phyloP scores from a whole-genome alignment of 2,113 vertebrate species.

The Rhea pennata region DNA sequence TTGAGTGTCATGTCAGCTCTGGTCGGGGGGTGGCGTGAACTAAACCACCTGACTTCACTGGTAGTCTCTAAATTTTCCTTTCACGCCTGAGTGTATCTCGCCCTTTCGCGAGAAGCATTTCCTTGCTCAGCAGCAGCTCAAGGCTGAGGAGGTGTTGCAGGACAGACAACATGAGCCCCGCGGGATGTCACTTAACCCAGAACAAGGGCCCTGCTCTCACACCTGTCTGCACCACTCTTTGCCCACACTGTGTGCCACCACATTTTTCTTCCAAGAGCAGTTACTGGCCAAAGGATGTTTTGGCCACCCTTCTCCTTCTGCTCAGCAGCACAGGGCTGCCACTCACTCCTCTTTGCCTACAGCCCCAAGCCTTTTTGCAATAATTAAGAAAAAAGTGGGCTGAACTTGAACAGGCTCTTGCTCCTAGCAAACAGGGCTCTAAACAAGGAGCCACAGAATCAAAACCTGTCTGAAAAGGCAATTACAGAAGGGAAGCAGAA shows the following conservation, averaged over 20 bases:
- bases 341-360: not conserved
- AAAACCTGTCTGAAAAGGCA: not conserved
- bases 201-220: not conserved
- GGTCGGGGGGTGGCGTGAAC: not conserved
- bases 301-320: not conserved
- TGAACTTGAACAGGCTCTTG: not conserved
- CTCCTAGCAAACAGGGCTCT: not conserved
- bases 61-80: not conserved
- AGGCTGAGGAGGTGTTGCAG: not conserved
- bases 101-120: not conserved
- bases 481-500: not conserved
- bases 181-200: not conserved
- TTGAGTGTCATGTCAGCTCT: not conserved
- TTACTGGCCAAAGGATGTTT: not conserved
- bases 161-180: fast-evolving
- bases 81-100: not conserved
- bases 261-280: not conserved
- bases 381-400: no score
- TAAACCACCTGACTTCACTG: not conserved
- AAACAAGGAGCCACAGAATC: not conserved
- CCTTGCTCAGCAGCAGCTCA: not conserved
- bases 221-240: not conserved
- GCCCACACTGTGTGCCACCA: not conserved
- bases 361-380: not conserved
- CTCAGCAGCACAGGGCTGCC: not conserved